These are phyloP conservation scores for Notospermus geniculatus DNA, from an alignment of 1,140 invertebrate species.

Conservation along the genomic window DNA sequence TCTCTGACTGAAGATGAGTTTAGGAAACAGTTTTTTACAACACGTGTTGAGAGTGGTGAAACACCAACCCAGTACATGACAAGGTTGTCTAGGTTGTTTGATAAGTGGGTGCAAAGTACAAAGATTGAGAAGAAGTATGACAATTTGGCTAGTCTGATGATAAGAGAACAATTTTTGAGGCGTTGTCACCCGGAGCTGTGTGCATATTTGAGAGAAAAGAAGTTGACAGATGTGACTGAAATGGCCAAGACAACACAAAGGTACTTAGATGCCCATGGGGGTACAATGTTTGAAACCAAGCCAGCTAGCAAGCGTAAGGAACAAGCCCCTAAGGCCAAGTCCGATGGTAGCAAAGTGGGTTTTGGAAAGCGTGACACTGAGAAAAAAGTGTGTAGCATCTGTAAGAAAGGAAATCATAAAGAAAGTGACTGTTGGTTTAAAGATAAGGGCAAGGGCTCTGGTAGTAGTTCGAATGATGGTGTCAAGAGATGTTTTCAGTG, in stretches of 20 bases:
- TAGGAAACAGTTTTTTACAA: neutral
- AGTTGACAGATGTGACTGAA: neutral
- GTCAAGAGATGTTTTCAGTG: no score
- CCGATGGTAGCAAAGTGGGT: no score
- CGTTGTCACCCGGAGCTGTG: neutral
- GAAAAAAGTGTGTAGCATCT: no score
- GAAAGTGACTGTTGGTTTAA: no score
- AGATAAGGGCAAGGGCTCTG: no score
- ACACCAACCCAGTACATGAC: conserved; percentile 7
- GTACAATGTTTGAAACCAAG: neutral
- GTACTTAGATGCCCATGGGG: no score
- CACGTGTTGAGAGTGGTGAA: conserved; percentile 21
- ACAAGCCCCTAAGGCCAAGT: no score
- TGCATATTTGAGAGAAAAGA: neutral
- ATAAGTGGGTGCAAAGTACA: neutral
- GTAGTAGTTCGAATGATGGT: no score
- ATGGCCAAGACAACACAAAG: neutral
- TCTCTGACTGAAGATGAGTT: conserved; percentile 26
- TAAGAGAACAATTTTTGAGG: conserved; percentile 1
- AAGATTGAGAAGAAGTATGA: neutral
- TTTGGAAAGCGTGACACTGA: no score
- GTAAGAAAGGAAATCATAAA: no score
- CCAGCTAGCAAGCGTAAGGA: neutral
- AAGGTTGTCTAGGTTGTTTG: neutral
- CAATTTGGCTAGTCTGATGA: neutral